phyloP scores from a whole-genome alignment of 2,888 invertebrate species.

The Maniola hyperantus region DNA sequence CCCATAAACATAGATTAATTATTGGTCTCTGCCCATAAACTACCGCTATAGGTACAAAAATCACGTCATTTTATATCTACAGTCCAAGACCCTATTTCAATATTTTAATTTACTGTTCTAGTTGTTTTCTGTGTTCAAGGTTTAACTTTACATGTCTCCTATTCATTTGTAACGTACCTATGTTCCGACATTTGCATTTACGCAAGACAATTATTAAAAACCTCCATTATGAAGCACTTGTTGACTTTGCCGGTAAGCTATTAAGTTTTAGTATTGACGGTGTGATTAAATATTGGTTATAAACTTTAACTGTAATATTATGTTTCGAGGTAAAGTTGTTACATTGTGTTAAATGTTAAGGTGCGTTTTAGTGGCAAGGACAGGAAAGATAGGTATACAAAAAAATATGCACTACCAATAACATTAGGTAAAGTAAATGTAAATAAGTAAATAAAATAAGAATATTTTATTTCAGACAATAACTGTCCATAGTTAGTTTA shows the following conservation, averaged over 20 bases:
- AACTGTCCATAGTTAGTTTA: no score
- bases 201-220: slow-evolving; percentile 40
- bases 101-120: slow-evolving; percentile 16
- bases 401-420: neutral
- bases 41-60: no score
- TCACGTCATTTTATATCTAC: no score
- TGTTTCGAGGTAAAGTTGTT: slow-evolving; percentile 6
- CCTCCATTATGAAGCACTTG: slow-evolving; percentile 33
- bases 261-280: slow-evolving; percentile 34
- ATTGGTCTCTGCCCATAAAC: no score
- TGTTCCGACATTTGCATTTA: slow-evolving; percentile 27
- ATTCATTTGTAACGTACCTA: slow-evolving; percentile 15
- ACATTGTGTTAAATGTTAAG: slow-evolving; percentile 19
- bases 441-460: no score
- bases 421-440: neutral
- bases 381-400: neutral
- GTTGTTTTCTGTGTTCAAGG: slow-evolving; percentile 29
- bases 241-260: slow-evolving; percentile 32
- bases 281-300: slow-evolving; percentile 32
- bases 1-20: no score
- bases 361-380: neutral
- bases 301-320: slow-evolving; percentile 30
- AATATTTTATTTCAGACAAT: no score
- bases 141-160: slow-evolving; percentile 24
- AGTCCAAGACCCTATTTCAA: no score